Conservation (phyloP, 30 jellyfish, hydroid and myxozoan genomes). For the Hydractinia echinata region DNA sequence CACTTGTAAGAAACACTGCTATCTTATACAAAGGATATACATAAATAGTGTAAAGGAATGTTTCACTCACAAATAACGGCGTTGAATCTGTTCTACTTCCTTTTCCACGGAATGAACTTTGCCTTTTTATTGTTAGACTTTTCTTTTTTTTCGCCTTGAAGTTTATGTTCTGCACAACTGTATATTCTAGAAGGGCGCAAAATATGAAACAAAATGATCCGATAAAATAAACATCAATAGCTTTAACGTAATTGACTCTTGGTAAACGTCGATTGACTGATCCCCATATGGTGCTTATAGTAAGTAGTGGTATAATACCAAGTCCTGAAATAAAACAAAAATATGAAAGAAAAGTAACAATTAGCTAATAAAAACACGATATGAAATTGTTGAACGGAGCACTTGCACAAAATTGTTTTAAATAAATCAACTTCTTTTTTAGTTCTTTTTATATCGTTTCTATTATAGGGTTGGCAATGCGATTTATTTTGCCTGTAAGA, state of each 20-base stretch:
- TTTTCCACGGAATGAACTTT: not conserved
- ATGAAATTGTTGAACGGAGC: not conserved
- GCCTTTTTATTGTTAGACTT: not conserved
- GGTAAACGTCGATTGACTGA: constrained; percentile 76
- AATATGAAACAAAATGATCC: constrained; percentile 75
- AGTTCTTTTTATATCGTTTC: too few species aligned
- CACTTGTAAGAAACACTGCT: too few species aligned
- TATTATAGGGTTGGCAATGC: too few species aligned
- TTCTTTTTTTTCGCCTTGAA: constrained; percentile 19
- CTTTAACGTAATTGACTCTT: constrained; percentile 69
- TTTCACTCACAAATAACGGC: constrained; percentile 38
- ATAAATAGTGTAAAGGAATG: not conserved
- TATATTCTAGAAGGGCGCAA: constrained; percentile 64
- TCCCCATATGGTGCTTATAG: constrained; percentile 75
- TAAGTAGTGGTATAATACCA: constrained; percentile 74
- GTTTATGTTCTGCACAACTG: constrained; percentile 54
- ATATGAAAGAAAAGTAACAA: too few species aligned
- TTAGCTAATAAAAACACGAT: not conserved
- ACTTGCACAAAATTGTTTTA: too few species aligned
- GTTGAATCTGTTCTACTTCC: not conserved
- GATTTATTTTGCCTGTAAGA: too few species aligned
- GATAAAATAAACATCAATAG: constrained; percentile 73
- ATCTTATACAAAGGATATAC: not conserved
- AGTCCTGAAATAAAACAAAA: constrained; percentile 31
- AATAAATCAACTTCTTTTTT: too few species aligned